Base-by-base conservation (phyloP, 2,113 vertebrate species). In the Hylia prasina region DNA sequence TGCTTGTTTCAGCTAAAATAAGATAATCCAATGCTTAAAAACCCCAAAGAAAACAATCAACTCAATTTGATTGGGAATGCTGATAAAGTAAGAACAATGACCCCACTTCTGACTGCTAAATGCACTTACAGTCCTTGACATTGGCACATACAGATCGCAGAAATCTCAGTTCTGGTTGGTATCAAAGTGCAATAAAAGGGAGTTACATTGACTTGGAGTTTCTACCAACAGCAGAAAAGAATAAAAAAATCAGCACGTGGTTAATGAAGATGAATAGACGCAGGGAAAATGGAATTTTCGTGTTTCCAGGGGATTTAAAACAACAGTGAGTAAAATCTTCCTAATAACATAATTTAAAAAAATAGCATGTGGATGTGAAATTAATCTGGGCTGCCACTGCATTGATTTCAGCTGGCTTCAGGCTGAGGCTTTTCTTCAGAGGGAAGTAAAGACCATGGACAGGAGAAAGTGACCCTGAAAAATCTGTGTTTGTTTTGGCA, bases 221-320 rank as follows among this genome's bases (percentile, higher is more conserved):
- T 47, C 70, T 65, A 82, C 37, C 60, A 81, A 57, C 42, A 73
- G 53, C n/a, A 61, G 39, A 83, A 89, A 93, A 93, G 48, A 84
- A 82, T 68, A 61, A 94, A 95, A 89, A 95, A 86, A 57, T 60
- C 90, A 95, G 78, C 71, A 68, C 30, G 3, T 83, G 79, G 44
- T 77, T 95, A 94, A 95, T 96, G 82, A 96, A 94, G 88, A 96
- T 90, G 63, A 94, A 93, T 93, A 90, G 82, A 66, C 5, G 9
- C 28, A 72, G 58, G 33, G 54, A 50, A 94, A 97, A 93, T 94
- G 75, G 88, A 90, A 90, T 96, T 91, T 90, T 82, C 4, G 0
- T 87, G 66, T 96, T 97, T 94, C 88, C 72, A 79, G 70, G 85
- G 88, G 53, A 76, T 93, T 96, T 94, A 63, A 90, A 94, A 92